Conservation (phyloP, 2,888 invertebrate species). For the Allolobophora icterica region DNA sequence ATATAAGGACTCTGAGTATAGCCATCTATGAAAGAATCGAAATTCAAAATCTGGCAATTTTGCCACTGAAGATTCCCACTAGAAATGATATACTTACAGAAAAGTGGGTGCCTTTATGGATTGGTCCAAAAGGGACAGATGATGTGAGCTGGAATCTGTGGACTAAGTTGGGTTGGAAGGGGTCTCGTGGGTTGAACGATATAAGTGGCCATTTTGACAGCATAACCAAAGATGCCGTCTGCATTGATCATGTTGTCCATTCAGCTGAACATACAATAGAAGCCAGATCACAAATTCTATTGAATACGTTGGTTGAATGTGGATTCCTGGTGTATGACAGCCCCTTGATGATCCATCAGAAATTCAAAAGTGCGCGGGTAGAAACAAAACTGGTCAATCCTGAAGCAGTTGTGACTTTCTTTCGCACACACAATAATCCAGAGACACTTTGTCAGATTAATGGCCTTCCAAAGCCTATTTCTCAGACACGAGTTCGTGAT, state of each 20-base stretch:
- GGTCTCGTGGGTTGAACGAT: background rate
- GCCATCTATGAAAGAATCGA: background rate
- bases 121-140: background rate
- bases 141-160: conserved; percentile 7
- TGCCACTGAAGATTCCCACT: background rate
- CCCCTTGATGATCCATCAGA: background rate
- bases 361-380: background rate
- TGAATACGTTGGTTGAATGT: background rate
- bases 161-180: background rate
- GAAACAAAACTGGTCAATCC: background rate
- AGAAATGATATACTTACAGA: background rate
- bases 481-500: background rate
- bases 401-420: background rate
- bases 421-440: background rate
- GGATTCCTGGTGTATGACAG: background rate
- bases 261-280: background rate
- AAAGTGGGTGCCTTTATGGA: background rate
- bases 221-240: background rate
- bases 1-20: background rate
- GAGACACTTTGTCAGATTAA: background rate
- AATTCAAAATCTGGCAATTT: background rate
- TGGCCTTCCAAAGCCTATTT: background rate
- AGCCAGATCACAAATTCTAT: background rate
- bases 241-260: background rate
- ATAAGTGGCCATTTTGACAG: background rate